Base-by-base conservation (phyloP, 2,888 invertebrate genomes). In the Drosophila testacea region DNA sequence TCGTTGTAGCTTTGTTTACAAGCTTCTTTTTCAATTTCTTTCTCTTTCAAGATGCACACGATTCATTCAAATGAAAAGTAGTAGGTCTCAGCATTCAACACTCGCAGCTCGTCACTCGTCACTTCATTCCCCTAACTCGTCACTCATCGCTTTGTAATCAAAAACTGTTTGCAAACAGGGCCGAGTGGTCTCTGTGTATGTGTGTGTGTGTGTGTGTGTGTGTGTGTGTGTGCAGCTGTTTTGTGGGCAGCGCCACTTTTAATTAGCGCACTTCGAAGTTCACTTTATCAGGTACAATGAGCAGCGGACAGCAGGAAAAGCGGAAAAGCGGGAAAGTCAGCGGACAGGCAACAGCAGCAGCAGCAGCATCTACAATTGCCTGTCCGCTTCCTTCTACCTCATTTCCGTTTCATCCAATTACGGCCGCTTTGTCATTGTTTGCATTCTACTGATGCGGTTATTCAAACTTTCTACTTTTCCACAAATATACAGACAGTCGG, bases 401-500 rank as follows among this genome's bases (percentile, higher is more conserved):
- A 79, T 78, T 81, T 78, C 79, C 78, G 70, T 69, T 78, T 70
- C 69, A 74, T 74, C 79, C 74, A 79, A 79, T 81, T 81, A 74
- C 70, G 66, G 63, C 52, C 55, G 62, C 65, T 71, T 81, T 81
- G 81, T 79, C 81, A 77, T 70, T 77, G 64, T 69, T 73, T 69
- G 77, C 81, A 67, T 81, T 65, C 73, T 44, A 38, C 74, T 55
- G 74, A 48, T 66, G 78, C 65, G 69, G 61, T 78, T 76, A 60
- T 55, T 69, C 50, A 78, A 73, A 65, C 59, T 50, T 62, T 57
- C 42, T 27, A 60, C 61, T 57, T 41, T 61, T 2, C 48, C 61
- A 38, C 61, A 41, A 52, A 56, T 28, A 51, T 7, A 22, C 56
- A 36, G 28, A 11, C 28, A 36, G 30, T 6, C 41, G 11, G 41